Evolutionary conservation across 2,888 invertebrate species (phyloP), one percentile per base, ranked within the genome.

Genomic region (Hermodice carunculata): DNA sequence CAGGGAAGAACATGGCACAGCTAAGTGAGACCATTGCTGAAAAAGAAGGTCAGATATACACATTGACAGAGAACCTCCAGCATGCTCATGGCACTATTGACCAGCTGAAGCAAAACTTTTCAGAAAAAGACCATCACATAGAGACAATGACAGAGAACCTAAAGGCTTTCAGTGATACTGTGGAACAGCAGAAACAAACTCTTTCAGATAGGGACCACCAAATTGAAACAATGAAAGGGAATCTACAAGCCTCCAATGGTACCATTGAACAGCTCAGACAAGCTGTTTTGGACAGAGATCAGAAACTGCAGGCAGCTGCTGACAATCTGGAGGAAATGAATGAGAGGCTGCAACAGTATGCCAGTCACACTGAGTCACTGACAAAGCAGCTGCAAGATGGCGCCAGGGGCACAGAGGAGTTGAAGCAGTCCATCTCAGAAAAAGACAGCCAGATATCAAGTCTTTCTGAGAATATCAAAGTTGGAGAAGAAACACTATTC

Each of bases 291-390:
- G 6, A 24, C 11, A 22, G 19, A 46, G 66, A 67, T 32, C 60
- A 62, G 52, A 69, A 76, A 37, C 64, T 77, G 14, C 64, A 73
- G 42, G 61, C 75, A 19, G 75, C 76, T 61, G 71, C 75, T 52
- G 63, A n/a, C 70, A 52, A 81, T n/a, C 88, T 90, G 76, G 91
- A 91, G 81, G 88, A 91, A 74, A 89, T 89, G 66, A 90, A 90
- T 49, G 76, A 53, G 8, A 43, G 44, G 48, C 24, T 64, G 37
- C 31, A 28, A 29, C 24, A 59, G 22, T 59, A 64, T 43, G 43
- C 58, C 14, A 26, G 32, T n/a, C 44, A 64, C 42, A 31, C 44
- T 19, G 64, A 52, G 24, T 29, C 49, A 8, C 28, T 34, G 40
- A 42, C 24, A 22, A 37, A 6, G 2, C 8, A 54, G 26, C 2